A percentile compares a stretch with the other conserved stretches of the same genome.
Conservation (phyloP, 2,888 invertebrate species). For the Pachycephus smyrnensis region DNA sequence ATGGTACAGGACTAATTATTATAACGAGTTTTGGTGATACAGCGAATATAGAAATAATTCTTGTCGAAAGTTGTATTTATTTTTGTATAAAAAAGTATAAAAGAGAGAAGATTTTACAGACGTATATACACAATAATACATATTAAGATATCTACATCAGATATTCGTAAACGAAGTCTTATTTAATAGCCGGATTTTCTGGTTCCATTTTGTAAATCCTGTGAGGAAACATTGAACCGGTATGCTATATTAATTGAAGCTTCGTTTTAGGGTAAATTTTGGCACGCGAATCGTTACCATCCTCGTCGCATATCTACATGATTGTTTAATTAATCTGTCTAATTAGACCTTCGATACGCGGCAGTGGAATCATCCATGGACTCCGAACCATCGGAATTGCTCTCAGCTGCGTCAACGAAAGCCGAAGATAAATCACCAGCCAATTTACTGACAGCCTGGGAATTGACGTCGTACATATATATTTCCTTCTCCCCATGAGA, state of each 20-base stretch:
- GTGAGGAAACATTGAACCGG: background rate
- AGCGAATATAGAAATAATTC: background rate
- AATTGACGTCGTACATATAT: constrained; percentile 86
- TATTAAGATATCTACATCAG: constrained; percentile 57
- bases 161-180: constrained; percentile 22
- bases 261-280: constrained; percentile 21
- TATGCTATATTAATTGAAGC: background rate
- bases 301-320: background rate
- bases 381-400: constrained; percentile 73
- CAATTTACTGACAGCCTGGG: constrained; percentile 80
- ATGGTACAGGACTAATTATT: too few species aligned
- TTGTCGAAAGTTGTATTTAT: constrained; percentile 49
- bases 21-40: background rate
- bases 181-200: constrained; percentile 29
- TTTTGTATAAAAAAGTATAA: constrained; percentile 56
- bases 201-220: constrained; percentile 32
- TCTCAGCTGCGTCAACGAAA: constrained; percentile 89
- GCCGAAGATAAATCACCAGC: constrained; percentile 86
- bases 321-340: background rate
- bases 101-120: constrained; percentile 45
- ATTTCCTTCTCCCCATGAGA: constrained; percentile 78
- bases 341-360: background rate
- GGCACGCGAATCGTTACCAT: constrained; percentile 27
- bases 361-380: constrained; percentile 43
- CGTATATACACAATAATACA: constrained; percentile 61